These are phyloP conservation scores for Eupeodes corollae DNA, from an alignment of 1,140 invertebrate genomes.

Conservation along the genomic window DNA sequence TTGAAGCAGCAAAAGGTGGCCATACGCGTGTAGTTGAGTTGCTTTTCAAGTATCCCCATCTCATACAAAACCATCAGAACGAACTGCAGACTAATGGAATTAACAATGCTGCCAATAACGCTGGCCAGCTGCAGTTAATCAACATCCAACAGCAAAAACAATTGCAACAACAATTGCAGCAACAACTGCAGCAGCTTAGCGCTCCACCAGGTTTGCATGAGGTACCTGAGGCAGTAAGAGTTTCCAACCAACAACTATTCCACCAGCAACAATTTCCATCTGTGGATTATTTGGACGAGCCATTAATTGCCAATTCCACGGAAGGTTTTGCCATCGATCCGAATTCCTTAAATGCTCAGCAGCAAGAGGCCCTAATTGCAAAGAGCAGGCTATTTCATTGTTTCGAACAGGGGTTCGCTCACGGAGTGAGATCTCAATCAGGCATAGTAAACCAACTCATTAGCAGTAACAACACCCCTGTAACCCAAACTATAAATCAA, in stretches of 20 bases:
- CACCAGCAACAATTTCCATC: slow-evolving; percentile 29
- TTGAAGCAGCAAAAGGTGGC: slow-evolving; percentile 95
- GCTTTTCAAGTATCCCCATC: slow-evolving; percentile 85
- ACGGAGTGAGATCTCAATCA: slow-evolving; percentile 6
- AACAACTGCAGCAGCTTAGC: slow-evolving; percentile 36
- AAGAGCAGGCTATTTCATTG: slow-evolving; percentile 35
- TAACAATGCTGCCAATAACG: slow-evolving; percentile 8
- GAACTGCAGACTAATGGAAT: slow-evolving; percentile 15
- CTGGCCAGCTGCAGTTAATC: slow-evolving; percentile 21
- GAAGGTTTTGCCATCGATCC: slow-evolving; percentile 30
- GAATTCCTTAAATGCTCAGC: slow-evolving; percentile 31
- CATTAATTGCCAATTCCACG: slow-evolving; percentile 7
- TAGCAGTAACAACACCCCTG: background rate
- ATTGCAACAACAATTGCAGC: slow-evolving; percentile 36
- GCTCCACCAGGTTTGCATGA: slow-evolving; percentile 42
- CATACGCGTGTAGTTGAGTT: slow-evolving; percentile 91
- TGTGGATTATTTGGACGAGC: slow-evolving; percentile 22
- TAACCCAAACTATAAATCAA: background rate
- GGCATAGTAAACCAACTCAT: slow-evolving; percentile 2
- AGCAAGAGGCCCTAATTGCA: slow-evolving; percentile 32
- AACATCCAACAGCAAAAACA: slow-evolving; percentile 23
- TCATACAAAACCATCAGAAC: slow-evolving; percentile 35
- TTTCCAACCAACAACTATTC: slow-evolving; percentile 34
- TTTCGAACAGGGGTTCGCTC: slow-evolving; percentile 25
- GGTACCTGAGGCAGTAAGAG: slow-evolving; percentile 43